Percentiles rank a stretch among this genome's conserved stretches.
Evolutionary conservation across 2,797 vertebrate species (phyloP).

Genomic region (Sciurus vulgaris): DNA sequence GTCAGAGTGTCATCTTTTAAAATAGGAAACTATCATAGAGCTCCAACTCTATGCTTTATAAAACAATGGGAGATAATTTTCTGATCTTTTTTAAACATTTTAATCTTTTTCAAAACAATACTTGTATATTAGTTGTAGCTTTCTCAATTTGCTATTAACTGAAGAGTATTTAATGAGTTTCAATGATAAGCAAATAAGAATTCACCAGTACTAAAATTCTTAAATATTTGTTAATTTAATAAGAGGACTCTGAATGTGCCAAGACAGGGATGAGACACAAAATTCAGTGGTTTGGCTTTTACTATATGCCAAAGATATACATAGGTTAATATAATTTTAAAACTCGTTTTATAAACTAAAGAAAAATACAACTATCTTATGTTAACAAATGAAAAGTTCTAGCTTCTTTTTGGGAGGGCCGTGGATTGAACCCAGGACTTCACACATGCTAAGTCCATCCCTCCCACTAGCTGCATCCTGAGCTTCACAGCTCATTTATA

Average conservation of each 20-base stretch:
- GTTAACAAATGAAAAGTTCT: background rate
- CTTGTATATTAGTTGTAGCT: background rate
- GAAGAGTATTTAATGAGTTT: background rate
- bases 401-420: background rate
- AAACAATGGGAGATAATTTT: background rate
- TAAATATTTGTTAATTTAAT: background rate
- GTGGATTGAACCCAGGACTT: background rate
- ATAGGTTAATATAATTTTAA: background rate
- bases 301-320: background rate
- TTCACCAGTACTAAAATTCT: background rate
- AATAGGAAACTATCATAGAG: background rate
- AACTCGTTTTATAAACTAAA: constrained; percentile 18
- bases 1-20: background rate
- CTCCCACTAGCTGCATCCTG: background rate
- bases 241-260: background rate
- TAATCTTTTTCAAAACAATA: background rate
- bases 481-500: background rate
- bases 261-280: background rate
- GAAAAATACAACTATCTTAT: background rate
- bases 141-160: constrained; percentile 5
- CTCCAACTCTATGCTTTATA: background rate
- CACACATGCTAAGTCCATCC: background rate
- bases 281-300: constrained; percentile 6
- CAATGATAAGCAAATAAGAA: background rate
- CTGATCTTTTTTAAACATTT: constrained; percentile 1